Percentiles rank a stretch among this genome's conserved stretches.
phyloP scores from a whole-genome alignment of 1,140 invertebrate genomes.

The Varroa destructor region DNA sequence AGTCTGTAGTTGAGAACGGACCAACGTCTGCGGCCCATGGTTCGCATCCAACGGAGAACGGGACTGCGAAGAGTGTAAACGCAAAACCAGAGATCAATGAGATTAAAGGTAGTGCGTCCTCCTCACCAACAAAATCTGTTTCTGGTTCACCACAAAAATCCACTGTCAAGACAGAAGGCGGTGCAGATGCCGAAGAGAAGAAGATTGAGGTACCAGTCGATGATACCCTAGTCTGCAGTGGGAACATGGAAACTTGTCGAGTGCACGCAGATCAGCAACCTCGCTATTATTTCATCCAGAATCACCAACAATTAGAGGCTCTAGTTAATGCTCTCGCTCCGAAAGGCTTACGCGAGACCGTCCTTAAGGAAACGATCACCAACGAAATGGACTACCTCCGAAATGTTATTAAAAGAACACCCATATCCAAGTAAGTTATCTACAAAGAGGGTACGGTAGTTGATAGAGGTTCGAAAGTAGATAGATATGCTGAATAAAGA shows the following conservation, averaged over 20 bases:
- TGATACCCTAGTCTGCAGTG: background rate
- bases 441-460: background rate
- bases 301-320: constrained; percentile 8
- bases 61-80: no score
- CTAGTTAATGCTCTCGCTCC: background rate
- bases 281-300: constrained; percentile 4
- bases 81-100: no score
- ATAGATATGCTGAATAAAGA: no score
- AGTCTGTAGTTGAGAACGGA: no score
- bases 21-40: no score
- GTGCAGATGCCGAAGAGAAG: no score
- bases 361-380: constrained; percentile 20
- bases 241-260: constrained; percentile 2
- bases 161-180: no score
- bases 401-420: constrained; percentile 1
- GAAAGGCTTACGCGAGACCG: constrained; percentile 16
- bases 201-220: background rate
- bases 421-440: constrained; percentile 18
- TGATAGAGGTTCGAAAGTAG: no score
- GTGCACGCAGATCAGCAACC: constrained; percentile 3
- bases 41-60: no score
- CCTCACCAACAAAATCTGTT: no score
- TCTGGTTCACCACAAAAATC: no score
- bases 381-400: constrained; percentile 11
- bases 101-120: no score